Base-by-base conservation (phyloP, 2,113 vertebrate species). In the Takifugu flavidus region DNA sequence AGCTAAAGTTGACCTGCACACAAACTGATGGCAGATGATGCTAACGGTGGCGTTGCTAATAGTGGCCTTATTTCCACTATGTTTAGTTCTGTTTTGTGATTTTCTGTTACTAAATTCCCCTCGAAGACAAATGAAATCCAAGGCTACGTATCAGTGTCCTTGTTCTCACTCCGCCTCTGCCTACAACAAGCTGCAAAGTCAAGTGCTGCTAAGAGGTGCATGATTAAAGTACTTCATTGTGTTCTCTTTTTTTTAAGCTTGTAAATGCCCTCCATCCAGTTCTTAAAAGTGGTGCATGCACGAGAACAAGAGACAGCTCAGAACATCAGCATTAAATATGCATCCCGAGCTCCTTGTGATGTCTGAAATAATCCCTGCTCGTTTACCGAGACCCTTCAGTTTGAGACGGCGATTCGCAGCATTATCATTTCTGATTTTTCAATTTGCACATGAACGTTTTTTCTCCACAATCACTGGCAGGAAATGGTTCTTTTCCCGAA, bases 231-330 rank as follows among this genome's bases (percentile, higher is more conserved):
- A 72, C 20, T 58, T 57, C 46, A 78, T 88, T 80, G 65, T 85
- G 75, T n/a, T 20, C 84, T 78, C 72, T 70, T 13, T 53, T 53
- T 70, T 55, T 56, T 61, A 74, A 80, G 72, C 69, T 77, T 73
- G 60, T 82, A 82, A 82, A 82, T 63, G 27, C 70, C 82, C 76
- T 82, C 83, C 79, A 76, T 77, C 64, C 82, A 74, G 68, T 65
- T 65, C 62, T 59, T 74, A 73, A 77, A 79, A 74, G 63, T 56
- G 56, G 62, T 85, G 83, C 86, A 87, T 85, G 85, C 79, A 80
- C 34, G 51, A 77, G 59, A 82, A 72, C 56, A 74, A 78, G 71
- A 70, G 69, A 69, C 49, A 59, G 45, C 50, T 43, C 50, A 45
- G 61, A 56, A 46, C 53, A 62, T 78, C 63, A 46, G 72, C 50